These are phyloP conservation scores for Octopus sinensis DNA, from an alignment of 1,140 invertebrate species.

Conservation along the genomic window DNA sequence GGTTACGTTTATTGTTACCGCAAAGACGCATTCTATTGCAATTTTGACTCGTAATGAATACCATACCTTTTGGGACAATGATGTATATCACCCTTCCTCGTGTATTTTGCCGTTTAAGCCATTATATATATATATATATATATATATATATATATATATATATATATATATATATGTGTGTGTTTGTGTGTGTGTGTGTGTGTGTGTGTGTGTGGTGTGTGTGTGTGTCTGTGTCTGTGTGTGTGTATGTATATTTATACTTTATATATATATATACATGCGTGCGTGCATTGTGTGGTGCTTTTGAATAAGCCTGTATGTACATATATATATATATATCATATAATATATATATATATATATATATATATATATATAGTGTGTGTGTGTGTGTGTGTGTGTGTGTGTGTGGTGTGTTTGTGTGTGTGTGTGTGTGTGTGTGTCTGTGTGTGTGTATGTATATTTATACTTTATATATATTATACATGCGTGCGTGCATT, in stretches of 20 bases:
- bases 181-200: neutral
- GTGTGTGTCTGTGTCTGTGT: neutral
- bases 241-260: neutral
- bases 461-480: too few relatives aligned
- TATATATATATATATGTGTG: neutral
- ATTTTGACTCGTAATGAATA: too few relatives aligned
- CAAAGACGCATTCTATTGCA: too few relatives aligned
- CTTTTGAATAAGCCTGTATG: neutral
- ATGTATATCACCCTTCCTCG: too few relatives aligned
- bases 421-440: neutral
- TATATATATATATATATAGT: too few relatives aligned
- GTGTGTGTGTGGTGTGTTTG: neutral
- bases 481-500: too few relatives aligned
- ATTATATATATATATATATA: neutral
- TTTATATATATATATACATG: neutral
- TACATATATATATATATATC: neutral
- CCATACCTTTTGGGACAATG: too few relatives aligned
- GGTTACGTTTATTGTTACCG: too few relatives aligned
- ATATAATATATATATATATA: too few relatives aligned
- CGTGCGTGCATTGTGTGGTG: neutral
- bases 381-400: neutral
- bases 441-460: neutral
- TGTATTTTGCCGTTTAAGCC: too few relatives aligned
- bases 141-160: neutral
- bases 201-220: neutral